Evolutionary conservation across 2,888 invertebrate genomes (phyloP).

Genomic region (Drosophila maculinotata): DNA sequence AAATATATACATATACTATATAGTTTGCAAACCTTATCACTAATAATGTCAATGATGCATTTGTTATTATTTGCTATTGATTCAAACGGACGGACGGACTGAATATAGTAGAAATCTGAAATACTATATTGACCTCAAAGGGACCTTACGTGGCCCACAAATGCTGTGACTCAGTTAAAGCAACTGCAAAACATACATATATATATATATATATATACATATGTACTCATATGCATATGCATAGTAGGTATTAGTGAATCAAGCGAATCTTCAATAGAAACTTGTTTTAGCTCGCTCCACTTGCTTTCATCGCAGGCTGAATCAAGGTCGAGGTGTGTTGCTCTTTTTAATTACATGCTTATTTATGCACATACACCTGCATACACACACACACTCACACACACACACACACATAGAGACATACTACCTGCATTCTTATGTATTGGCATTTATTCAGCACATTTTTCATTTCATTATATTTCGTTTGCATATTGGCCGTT

Average conservation of each 20-base stretch:
- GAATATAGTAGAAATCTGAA: background rate
- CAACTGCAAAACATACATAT: background rate
- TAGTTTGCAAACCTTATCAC: background rate
- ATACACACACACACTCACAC: background rate
- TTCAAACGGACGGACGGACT: too few species aligned
- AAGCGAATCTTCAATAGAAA: conserved; percentile 15
- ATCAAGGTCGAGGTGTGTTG: conserved; percentile 41
- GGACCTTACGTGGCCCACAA: background rate
- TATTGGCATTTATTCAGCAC: conserved; percentile 2
- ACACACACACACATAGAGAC: background rate
- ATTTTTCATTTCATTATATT: too few species aligned
- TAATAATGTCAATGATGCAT: conserved; percentile 15
- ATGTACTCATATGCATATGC: background rate
- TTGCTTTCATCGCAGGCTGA: conserved; percentile 22
- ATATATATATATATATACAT: background rate
- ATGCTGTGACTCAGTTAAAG: conserved; percentile 1
- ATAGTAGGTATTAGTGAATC: conserved; percentile 1
- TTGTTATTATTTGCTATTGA: background rate
- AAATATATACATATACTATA: too few species aligned
- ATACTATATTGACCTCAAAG: background rate
- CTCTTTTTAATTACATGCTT: conserved; percentile 23
- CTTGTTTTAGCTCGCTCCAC: conserved; percentile 25
- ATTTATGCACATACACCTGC: background rate
- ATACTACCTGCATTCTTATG: too few species aligned
- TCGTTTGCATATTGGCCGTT: too few species aligned